Conservation (phyloP, 2,888 invertebrate genomes). For the Aproaerema taeniolella region DNA sequence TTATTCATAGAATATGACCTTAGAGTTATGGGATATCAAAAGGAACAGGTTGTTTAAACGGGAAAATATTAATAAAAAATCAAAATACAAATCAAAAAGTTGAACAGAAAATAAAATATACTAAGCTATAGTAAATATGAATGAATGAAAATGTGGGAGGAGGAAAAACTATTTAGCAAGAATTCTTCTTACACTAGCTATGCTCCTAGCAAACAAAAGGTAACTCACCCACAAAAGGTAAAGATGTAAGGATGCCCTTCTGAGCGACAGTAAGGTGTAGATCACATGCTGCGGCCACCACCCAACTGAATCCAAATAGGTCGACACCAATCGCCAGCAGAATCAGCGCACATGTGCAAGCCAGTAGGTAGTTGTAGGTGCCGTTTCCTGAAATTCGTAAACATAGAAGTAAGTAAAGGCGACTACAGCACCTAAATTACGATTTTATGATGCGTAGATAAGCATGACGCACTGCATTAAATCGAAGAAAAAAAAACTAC, state of each 20-base stretch:
- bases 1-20: too few species aligned
- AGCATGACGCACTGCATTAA: not conserved
- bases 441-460: not conserved
- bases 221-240: conserved; percentile 70
- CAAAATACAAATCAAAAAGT: not conserved
- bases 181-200: too few species aligned
- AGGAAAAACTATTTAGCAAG: not conserved
- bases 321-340: conserved; percentile 74
- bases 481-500: not conserved
- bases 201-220: too few species aligned
- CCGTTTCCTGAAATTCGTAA: conserved; percentile 52
- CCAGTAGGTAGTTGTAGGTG: conserved; percentile 52
- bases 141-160: too few species aligned
- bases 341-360: conserved; percentile 56
- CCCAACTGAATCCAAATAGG: conserved; percentile 76
- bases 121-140: not conserved
- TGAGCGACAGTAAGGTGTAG: conserved; percentile 68
- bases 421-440: not conserved
- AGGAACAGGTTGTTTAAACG: not conserved
- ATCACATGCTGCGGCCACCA: conserved; percentile 76
- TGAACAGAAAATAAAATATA: not conserved
- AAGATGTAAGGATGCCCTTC: conserved; percentile 75
- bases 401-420: not conserved
- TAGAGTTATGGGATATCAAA: too few species aligned
- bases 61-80: not conserved